Percentiles rank a stretch among this genome's conserved stretches.
Evolutionary conservation across 2,888 invertebrate species (phyloP).

Genomic region (Gryllus longicercus): DNA sequence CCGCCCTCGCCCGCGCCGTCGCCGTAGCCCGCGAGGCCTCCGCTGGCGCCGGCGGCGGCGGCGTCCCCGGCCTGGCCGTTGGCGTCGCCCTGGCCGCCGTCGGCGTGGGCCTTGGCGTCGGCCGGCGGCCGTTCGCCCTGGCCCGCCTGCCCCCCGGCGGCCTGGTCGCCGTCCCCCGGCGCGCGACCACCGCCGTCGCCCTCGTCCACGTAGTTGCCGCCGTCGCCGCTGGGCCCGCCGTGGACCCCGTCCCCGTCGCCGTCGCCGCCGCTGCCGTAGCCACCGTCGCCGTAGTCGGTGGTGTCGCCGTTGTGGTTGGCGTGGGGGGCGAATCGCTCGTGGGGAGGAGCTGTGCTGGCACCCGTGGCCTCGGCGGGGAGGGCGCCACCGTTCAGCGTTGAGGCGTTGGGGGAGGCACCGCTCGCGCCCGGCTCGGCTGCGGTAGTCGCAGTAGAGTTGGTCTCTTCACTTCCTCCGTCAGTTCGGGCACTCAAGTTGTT

Average conservation of each 20-base stretch:
- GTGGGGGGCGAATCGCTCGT: too few relatives aligned
- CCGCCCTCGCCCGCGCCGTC: background rate
- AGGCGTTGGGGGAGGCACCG: too few relatives aligned
- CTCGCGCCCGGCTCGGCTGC: too few relatives aligned
- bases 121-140: background rate
- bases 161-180: background rate
- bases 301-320: background rate
- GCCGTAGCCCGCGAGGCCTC: background rate
- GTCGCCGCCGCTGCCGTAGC: slow-evolving; percentile 8
- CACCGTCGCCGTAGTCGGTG: background rate
- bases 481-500: too few relatives aligned
- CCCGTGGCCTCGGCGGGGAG: too few relatives aligned
- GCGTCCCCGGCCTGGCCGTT: background rate
- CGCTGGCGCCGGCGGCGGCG: background rate
- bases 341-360: too few relatives aligned
- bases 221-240: background rate
- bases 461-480: too few relatives aligned
- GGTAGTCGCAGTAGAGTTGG: too few relatives aligned
- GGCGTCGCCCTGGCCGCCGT: background rate
- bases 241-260: background rate
- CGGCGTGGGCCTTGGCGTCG: background rate
- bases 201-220: background rate
- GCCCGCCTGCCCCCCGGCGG: background rate
- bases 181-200: background rate
- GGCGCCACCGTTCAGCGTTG: too few relatives aligned